Base-by-base conservation (phyloP, 2,888 invertebrate genomes). In the Agriopis marginaria region DNA sequence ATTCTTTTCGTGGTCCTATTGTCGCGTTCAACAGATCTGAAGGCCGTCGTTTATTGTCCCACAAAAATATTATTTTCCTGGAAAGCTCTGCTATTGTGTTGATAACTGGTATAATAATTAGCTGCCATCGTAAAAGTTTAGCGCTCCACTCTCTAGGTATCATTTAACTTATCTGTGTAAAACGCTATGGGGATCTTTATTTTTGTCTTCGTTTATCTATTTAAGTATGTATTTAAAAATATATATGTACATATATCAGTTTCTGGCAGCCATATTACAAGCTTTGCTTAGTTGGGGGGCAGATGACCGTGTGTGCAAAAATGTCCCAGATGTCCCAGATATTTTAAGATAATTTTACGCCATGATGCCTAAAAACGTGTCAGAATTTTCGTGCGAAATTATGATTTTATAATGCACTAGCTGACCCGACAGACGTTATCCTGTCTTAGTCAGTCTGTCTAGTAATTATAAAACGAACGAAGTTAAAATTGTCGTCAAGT, bases 21-120 rank as follows among this genome's bases (percentile, higher is more conserved):
- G 23, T 56, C 17, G 3, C 14, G 10, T 49, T 68, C 68, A 75
- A 75, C 68, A 75, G 59, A 66, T 66, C 67, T 77, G 75, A 75
- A 76, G 77, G 75, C 63, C 70, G 42, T 45, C 56, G 69, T 72
- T 78, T 78, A 80, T 71, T 71, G 62, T 70, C 70, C 70, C 68
- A 78, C 76, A 79, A 76, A 78, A 79, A 73, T 75, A 72, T 75
- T 59, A 71, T 68, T 75, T 69, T 60, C 63, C 49, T 45, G 14
- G 51, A 59, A 71, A 61, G 68, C 56, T 14, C 58, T 39, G 58
- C 59, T 65, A 40, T 65, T 68, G 59, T 68, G 61, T 65, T 80
- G 75, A 79, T 78, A 81, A 72, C 75, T 68, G 75, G 70, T 70
- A 63, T 64, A 70, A 76, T 74, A 81, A 79, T 81, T 80, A 80